phyloP scores from a whole-genome alignment of 2,888 invertebrate genomes.

The Deladenus siricidicola region DNA sequence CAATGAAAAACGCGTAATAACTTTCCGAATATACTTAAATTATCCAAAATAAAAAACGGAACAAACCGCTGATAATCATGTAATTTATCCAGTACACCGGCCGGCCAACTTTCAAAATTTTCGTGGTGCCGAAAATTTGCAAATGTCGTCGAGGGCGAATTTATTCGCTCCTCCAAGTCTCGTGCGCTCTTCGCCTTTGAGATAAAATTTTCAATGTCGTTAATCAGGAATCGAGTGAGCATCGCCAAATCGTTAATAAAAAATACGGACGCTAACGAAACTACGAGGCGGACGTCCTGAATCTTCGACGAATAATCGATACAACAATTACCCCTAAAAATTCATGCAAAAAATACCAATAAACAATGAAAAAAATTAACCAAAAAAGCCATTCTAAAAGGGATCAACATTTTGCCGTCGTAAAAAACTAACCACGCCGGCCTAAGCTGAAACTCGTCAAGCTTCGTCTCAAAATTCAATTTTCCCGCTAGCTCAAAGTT shows the following conservation, averaged over 20 bases:
- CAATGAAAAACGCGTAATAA: too few species aligned
- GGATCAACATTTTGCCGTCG: background rate
- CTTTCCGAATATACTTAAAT: too few species aligned
- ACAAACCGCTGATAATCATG: conserved; percentile 25
- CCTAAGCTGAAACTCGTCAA: conserved; percentile 17
- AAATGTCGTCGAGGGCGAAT: background rate
- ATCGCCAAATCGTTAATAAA: conserved; percentile 27
- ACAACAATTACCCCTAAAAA: conserved; percentile 14
- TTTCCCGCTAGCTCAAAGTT: conserved; percentile 17
- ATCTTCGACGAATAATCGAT: conserved; percentile 22
- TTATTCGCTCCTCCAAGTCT: background rate
- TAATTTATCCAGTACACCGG: conserved; percentile 22
- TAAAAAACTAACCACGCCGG: conserved; percentile 11
- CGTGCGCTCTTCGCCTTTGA: background rate
- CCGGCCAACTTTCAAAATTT: conserved; percentile 19
- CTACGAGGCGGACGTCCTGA: conserved; percentile 24
- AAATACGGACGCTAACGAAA: conserved; percentile 25
- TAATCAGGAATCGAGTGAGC: background rate
- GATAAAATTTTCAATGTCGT: background rate
- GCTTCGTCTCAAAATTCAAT: background rate
- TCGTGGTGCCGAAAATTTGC: too few species aligned
- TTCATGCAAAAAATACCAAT: background rate
- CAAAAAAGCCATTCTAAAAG: background rate
- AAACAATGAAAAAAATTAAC: background rate
- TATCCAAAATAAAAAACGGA: too few species aligned